phyloP scores from a whole-genome alignment of 2,113 vertebrate genomes.

The Eonycteris spelaea region DNA sequence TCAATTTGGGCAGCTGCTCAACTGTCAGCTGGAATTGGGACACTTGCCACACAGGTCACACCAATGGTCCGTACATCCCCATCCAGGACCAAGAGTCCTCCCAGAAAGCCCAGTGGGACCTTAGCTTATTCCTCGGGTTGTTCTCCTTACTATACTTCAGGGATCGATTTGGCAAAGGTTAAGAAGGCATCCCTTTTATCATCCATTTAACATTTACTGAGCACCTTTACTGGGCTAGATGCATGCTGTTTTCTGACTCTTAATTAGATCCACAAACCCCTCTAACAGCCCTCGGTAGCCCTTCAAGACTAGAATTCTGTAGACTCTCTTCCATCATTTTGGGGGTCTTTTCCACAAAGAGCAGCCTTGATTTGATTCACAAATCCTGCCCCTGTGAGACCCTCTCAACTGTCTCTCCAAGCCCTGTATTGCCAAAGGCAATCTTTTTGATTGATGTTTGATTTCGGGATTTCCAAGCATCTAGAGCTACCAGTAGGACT shows the following conservation, averaged over 20 bases:
- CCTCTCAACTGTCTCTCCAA: not conserved
- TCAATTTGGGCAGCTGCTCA: not conserved
- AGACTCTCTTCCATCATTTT: not conserved
- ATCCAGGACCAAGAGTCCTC: not conserved
- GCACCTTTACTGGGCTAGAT: not conserved
- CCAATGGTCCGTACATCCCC: accelerated
- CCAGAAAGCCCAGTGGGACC: not conserved
- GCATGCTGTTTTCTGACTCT: not conserved
- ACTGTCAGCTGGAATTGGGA: not conserved
- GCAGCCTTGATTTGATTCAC: not conserved
- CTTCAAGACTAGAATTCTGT: not conserved
- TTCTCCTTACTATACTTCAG: not conserved
- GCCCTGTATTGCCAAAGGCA: not conserved
- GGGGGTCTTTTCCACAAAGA: not conserved
- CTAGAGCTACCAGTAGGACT: not conserved
- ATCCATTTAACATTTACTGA: not conserved
- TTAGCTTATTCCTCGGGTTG: not conserved
- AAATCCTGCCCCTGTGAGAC: not conserved
- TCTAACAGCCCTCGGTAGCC: not conserved
- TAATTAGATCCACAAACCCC: not conserved
- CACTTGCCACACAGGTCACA: not conserved
- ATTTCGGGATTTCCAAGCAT: not conserved
- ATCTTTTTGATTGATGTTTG: not conserved
- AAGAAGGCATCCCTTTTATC: not conserved
- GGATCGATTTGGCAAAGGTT: not conserved